Conservation (phyloP, 2,797 vertebrate species). For the Falco cherrug region DNA sequence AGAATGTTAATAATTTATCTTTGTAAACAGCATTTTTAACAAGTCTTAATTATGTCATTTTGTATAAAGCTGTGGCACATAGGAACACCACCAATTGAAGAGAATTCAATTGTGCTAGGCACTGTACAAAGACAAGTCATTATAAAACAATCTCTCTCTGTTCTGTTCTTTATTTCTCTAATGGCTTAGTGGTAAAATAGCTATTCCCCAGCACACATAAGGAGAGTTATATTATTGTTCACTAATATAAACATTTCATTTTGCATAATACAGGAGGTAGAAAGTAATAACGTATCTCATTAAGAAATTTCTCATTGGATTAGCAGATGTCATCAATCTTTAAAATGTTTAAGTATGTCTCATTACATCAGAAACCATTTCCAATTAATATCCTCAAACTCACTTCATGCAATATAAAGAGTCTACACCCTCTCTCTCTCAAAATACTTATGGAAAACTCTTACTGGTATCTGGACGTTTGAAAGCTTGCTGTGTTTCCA, state of each 20-base stretch:
- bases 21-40: not conserved
- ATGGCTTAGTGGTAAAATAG: not conserved
- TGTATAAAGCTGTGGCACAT: not conserved
- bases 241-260: constrained; percentile 62
- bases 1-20: not conserved
- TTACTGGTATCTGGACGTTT: not conserved
- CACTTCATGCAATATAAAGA: not conserved
- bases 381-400: constrained; percentile 6
- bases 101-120: not conserved
- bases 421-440: not conserved
- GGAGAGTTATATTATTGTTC: constrained; percentile 16
- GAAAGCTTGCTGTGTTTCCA: not conserved
- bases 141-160: constrained; percentile 36
- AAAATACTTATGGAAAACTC: not conserved
- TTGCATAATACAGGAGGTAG: constrained; percentile 16
- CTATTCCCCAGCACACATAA: constrained; percentile 26
- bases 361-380: constrained; percentile 1
- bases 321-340: constrained; percentile 20
- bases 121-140: constrained; percentile 17
- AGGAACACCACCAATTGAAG: not conserved
- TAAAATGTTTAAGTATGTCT: constrained; percentile 27
- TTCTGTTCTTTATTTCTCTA: constrained; percentile 16
- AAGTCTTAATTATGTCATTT: not conserved
- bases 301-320: constrained; percentile 43
- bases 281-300: constrained; percentile 40